Percentiles rank a stretch among this genome's conserved stretches.
phyloP scores from a whole-genome alignment of 2,113 vertebrate genomes.

The Mustela nigripes region DNA sequence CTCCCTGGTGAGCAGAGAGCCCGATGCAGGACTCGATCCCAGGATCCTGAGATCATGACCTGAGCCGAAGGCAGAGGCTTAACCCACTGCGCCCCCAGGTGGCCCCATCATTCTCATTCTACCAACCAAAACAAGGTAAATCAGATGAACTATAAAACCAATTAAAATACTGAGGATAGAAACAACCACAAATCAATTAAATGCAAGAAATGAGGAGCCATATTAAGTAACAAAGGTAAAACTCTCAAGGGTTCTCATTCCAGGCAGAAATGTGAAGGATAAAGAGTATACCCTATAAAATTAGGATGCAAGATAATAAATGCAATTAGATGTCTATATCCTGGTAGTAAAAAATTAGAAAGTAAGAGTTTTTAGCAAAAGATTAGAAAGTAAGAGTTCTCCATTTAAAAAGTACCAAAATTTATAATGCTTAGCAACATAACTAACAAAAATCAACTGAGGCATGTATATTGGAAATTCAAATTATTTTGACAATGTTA shows the following conservation, averaged over 20 bases:
- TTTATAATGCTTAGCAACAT: neutral
- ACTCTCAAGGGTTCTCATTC: neutral
- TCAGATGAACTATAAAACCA: neutral
- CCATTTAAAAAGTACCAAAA: neutral
- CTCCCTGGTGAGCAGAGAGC: no score
- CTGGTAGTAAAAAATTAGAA: neutral
- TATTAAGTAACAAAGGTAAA: neutral
- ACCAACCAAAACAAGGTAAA: neutral
- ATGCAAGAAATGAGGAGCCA: neutral
- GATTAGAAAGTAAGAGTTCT: neutral
- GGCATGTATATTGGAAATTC: neutral
- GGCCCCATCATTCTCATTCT: neutral
- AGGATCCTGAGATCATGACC: no score
- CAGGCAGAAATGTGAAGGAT: neutral
- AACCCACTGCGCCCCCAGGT: no score
- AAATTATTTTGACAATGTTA: neutral
- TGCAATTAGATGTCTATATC: neutral
- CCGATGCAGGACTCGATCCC: no score
- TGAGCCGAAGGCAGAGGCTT: no score
- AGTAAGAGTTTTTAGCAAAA: neutral
- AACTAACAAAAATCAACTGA: neutral
- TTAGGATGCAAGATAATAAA: neutral
- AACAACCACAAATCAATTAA: neutral
- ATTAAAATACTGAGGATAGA: conserved; percentile 6
- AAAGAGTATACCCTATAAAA: neutral